Base-by-base conservation (phyloP, 2,113 vertebrate genomes). In the Triplophysa tibetana region DNA sequence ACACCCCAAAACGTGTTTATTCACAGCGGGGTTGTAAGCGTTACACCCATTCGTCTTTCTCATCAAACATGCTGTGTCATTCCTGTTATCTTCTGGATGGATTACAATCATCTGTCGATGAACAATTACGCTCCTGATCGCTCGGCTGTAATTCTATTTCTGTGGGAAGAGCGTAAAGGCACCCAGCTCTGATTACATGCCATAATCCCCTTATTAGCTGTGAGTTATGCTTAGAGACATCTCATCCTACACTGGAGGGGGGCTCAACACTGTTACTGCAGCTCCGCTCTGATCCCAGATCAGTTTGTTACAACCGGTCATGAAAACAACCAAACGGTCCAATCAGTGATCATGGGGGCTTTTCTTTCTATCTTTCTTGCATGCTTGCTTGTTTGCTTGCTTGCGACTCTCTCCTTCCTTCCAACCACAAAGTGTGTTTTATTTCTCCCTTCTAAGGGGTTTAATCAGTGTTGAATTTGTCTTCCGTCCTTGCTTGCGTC, bases 161-260 rank as follows among this genome's bases (percentile, higher is more conserved):
- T 69, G 83, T 70, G 23, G 60, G 73, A 81, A 66, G 78, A 33
- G 61, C 38, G 50, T 11, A 38, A 72, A 75, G 64, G 67, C 77
- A 81, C 75, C 48, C 33, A n/a, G 14, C 78, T 84, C 50, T 81
- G 86, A 87, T 88, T 85, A 85, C 68, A 69, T 63, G 66, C 33
- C 60, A 52, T 87, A 87, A 88, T 87, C 86, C 82, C 81, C 83
- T 86, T 84, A 87, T 87, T 88, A 87, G 77, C 72, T 52, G 43
- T 61, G 82, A 86, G 85, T 81, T 81, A 84, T 77, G 80, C 78
- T 52, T 52, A 21, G 11, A 45, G 72, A 75, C 38, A 38, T 73
- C 72, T 62, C 67, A 26, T 72, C 45, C 70, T 54, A 66, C 33
- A 21, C 45, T 29, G 48, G 26, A 17, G 50, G 69, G 48, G 16